Conservation (phyloP, 2,888 invertebrate species). For the Eupithecia tripunctaria region DNA sequence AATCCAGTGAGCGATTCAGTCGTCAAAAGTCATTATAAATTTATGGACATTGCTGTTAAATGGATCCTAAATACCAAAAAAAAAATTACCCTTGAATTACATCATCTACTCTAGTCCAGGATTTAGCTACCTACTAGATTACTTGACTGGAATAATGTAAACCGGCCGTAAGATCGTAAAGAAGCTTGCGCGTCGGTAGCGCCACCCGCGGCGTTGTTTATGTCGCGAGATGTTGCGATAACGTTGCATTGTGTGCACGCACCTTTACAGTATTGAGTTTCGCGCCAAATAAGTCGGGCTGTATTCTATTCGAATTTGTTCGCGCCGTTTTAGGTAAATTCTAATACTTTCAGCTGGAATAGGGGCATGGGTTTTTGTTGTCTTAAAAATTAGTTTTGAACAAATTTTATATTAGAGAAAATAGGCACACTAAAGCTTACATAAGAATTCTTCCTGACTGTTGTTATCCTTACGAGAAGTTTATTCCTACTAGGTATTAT, state of each 20-base stretch:
- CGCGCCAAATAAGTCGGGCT: conserved; percentile 54
- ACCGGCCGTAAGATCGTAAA: conserved; percentile 66
- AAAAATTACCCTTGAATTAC: neutral
- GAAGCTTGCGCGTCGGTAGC: conserved; percentile 63
- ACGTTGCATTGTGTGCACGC: conserved; percentile 65
- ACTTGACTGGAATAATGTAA: conserved; percentile 11
- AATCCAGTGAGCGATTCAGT: neutral
- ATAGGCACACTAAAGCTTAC: neutral
- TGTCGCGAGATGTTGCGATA: conserved; percentile 72
- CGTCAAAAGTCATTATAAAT: neutral
- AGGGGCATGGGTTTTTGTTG: conserved; percentile 25
- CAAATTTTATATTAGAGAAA: neutral
- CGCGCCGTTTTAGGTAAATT: conserved; percentile 48
- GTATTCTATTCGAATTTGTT: conserved; percentile 54
- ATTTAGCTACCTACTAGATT: conserved; percentile 10
- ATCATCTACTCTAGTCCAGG: neutral
- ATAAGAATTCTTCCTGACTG: neutral
- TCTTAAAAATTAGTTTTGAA: neutral
- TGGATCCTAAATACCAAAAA: neutral
- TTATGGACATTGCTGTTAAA: neutral
- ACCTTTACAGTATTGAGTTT: conserved; percentile 66
- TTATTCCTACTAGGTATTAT: neutral
- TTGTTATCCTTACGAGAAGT: neutral
- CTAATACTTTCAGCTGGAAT: conserved; percentile 28
- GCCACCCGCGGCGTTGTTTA: conserved; percentile 80